Evolutionary conservation across 2,888 invertebrate genomes (phyloP).

Genomic region (Aphidoletes aphidimyza): DNA sequence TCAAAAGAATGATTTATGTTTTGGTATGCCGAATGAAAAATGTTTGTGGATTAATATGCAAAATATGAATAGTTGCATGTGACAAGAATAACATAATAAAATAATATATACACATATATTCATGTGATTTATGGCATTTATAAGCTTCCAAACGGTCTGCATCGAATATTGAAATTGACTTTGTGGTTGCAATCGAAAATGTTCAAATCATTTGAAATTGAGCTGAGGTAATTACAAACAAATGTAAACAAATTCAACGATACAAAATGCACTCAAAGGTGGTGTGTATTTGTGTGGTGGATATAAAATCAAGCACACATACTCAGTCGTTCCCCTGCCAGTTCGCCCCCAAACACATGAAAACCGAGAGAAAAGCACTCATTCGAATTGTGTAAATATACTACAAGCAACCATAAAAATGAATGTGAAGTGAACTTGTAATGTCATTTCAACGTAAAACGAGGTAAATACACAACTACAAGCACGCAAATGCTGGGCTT

Average conservation of each 20-base stretch:
- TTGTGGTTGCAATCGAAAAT: neutral
- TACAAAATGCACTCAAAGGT: no score
- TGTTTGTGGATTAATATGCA: no score
- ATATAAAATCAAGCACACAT: no score
- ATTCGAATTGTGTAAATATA: constrained; percentile 20
- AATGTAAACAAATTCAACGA: neutral
- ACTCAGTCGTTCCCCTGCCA: neutral
- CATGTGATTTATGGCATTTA: neutral
- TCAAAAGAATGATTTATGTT: no score
- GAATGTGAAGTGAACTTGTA: neutral
- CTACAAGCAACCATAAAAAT: neutral
- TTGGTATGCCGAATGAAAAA: no score
- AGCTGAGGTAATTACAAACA: neutral
- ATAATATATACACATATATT: no score
- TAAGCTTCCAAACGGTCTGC: no score
- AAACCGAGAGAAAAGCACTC: constrained; percentile 27
- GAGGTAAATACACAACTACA: neutral
- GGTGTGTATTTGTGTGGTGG: no score
- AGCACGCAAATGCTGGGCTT: neutral
- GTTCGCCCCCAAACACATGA: neutral
- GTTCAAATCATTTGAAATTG: no score
- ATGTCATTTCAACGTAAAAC: neutral
- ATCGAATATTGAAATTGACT: no score
- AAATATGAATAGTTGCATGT: no score
- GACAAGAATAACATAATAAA: no score